Conservation (phyloP, 2,113 vertebrate species). For the Cathartes aura region DNA sequence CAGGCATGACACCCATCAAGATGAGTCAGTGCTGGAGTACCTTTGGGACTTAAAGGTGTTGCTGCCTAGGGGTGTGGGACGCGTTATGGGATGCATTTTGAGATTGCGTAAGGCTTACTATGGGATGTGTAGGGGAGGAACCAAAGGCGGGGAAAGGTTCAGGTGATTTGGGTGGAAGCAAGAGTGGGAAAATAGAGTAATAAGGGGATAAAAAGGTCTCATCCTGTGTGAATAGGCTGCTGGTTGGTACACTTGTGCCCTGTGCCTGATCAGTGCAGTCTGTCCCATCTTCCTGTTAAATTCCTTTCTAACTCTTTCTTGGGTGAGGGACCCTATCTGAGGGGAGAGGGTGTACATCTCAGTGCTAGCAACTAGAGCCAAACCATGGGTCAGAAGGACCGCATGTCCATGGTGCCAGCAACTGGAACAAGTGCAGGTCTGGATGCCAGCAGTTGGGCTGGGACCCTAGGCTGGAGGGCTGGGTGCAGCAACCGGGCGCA, state of each 20-base stretch:
- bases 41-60: not conserved
- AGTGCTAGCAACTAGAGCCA: not conserved
- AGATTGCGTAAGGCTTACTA: not conserved
- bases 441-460: not conserved
- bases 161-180: not conserved
- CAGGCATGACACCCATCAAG: not conserved
- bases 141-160: not conserved
- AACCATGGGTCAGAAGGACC: fast-evolving
- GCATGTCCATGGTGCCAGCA: fast-evolving
- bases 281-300: not conserved
- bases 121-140: not conserved
- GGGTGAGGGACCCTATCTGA: not conserved
- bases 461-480: not conserved
- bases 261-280: fast-evolving
- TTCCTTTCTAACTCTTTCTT: not conserved
- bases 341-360: not conserved
- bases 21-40: not conserved
- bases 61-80: not conserved
- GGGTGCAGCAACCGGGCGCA: not conserved
- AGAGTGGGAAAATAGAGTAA: not conserved
- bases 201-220: not conserved
- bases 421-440: not conserved
- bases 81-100: not conserved
- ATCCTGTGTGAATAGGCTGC: not conserved
- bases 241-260: not conserved